Percentiles rank a stretch among this genome's conserved stretches.
Conservation (phyloP, 2,888 invertebrate genomes). For the Pedicia rivosa region DNA sequence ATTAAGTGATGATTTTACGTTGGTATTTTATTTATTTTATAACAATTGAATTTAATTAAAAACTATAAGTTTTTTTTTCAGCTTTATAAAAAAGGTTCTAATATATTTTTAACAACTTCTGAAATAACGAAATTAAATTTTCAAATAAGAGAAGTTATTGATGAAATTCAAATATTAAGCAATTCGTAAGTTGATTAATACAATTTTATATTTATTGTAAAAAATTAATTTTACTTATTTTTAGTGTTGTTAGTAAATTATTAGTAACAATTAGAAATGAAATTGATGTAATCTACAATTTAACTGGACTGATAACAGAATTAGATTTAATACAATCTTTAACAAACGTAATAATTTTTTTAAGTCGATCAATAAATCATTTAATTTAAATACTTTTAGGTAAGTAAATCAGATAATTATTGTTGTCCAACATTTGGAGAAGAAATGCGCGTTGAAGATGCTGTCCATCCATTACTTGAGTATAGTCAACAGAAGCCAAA, state of each 20-base stretch:
- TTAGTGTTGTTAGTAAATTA: constrained; percentile 56
- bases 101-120: constrained; percentile 9
- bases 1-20: constrained; percentile 55
- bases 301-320: constrained; percentile 67
- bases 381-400: constrained; percentile 11
- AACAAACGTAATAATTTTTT: constrained; percentile 41
- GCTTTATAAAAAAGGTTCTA: constrained; percentile 8
- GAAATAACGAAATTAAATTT: constrained; percentile 10
- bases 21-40: constrained; percentile 34
- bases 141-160: constrained; percentile 11
- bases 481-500: constrained; percentile 32
- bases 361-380: background rate
- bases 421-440: constrained; percentile 60
- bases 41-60: background rate
- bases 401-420: constrained; percentile 35
- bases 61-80: constrained; percentile 7
- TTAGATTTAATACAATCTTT: constrained; percentile 63
- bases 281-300: constrained; percentile 58
- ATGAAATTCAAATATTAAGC: constrained; percentile 11
- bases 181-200: constrained; percentile 10
- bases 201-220: background rate
- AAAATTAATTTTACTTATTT: constrained; percentile 16
- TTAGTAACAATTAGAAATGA: constrained; percentile 51
- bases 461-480: constrained; percentile 73
- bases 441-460: constrained; percentile 49